phyloP scores from a whole-genome alignment of 1,140 invertebrate species.

The Chrysopa pallens region DNA sequence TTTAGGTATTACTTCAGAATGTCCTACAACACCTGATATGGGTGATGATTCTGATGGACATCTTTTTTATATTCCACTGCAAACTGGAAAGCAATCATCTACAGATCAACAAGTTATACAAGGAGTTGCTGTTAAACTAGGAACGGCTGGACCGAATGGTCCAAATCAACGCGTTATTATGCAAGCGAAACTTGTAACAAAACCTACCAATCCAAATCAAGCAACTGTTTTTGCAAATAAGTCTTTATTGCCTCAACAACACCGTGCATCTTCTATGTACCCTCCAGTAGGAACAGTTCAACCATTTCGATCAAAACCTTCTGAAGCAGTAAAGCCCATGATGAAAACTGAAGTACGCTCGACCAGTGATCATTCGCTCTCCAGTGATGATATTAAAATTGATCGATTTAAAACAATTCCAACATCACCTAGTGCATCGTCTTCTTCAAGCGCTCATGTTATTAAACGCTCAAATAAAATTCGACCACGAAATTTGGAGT shows the following conservation, averaged over 20 bases:
- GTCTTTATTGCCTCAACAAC: constrained; percentile 10
- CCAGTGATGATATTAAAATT: background rate
- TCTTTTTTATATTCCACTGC: constrained; percentile 50
- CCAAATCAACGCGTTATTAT: constrained; percentile 43
- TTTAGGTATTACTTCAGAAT: constrained; percentile 21
- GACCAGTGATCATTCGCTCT: background rate
- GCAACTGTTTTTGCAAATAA: constrained; percentile 18
- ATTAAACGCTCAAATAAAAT: constrained; percentile 12
- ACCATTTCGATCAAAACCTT: constrained; percentile 22
- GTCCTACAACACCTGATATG: constrained; percentile 31
- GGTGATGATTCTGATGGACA: constrained; percentile 31
- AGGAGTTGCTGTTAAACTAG: constrained; percentile 42
- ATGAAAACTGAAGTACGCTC: background rate
- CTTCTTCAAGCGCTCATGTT: constrained; percentile 20
- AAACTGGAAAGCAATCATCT: constrained; percentile 26
- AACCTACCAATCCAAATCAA: constrained; percentile 28
- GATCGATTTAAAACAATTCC: constrained; percentile 15
- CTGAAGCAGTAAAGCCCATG: constrained; percentile 9
- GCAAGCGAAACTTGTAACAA: constrained; percentile 46
- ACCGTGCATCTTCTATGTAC: constrained; percentile 19
- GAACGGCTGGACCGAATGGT: constrained; percentile 37
- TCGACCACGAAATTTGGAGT: constrained; percentile 15
- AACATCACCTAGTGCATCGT: constrained; percentile 21
- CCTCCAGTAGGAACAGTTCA: constrained; percentile 36
- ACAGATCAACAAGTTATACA: constrained; percentile 34